phyloP scores from a whole-genome alignment of 2,113 vertebrate species.

The Laticauda colubrina region DNA sequence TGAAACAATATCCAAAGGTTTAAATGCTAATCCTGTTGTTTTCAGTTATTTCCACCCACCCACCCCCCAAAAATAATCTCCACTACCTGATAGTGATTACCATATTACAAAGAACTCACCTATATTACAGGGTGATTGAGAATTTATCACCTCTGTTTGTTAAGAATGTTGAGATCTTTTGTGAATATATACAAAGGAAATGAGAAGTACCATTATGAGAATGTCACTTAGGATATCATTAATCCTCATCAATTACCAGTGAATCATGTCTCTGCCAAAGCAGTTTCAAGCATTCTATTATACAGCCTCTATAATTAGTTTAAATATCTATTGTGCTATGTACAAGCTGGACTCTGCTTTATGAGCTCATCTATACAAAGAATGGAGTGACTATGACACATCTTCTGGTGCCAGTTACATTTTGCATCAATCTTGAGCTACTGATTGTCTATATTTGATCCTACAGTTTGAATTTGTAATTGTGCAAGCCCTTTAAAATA shows the following conservation, averaged over 20 bases:
- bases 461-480: slow-evolving; percentile 16
- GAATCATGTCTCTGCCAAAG: slow-evolving; percentile 38
- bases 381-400: slow-evolving; percentile 29
- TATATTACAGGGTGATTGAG: neutral
- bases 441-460: slow-evolving; percentile 17
- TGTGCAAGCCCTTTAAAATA: slow-evolving; percentile 2
- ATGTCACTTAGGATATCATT: slow-evolving; percentile 36
- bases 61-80: neutral
- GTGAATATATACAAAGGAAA: slow-evolving; percentile 25
- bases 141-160: slow-evolving; percentile 25
- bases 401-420: slow-evolving; percentile 26
- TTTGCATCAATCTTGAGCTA: slow-evolving; percentile 24
- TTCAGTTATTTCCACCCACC: neutral
- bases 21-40: neutral
- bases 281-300: slow-evolving; percentile 38
- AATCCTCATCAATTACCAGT: slow-evolving; percentile 38
- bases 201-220: slow-evolving; percentile 22
- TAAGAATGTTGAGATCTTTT: slow-evolving; percentile 21
- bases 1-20: neutral
- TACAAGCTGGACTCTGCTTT: slow-evolving; percentile 35
- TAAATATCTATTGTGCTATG: slow-evolving; percentile 35
- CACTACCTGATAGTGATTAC: neutral
- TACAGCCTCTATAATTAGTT: slow-evolving; percentile 36
- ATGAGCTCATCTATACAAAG: slow-evolving; percentile 22
- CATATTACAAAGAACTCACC: neutral